Conservation (phyloP, 53 echinoderm and acorn worm genomes). For the Temnopleurus reevesii region DNA sequence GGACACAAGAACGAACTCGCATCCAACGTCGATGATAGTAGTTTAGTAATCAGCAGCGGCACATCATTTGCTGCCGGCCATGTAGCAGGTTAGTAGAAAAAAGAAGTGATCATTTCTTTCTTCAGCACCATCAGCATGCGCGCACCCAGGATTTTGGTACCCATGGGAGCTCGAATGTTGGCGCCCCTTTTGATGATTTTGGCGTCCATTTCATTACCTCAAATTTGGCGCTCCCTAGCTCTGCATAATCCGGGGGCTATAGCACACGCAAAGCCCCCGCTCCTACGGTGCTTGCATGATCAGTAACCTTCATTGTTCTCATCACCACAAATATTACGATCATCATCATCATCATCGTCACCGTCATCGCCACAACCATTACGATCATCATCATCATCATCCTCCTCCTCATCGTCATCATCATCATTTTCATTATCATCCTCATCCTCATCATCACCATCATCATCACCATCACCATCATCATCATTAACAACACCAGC, state of each 20-base stretch:
- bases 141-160: background rate
- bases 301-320: too few species aligned
- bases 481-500: background rate
- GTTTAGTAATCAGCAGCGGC: background rate
- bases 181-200: background rate
- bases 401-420: background rate
- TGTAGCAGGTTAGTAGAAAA: slow-evolving; percentile 5
- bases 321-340: too few species aligned
- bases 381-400: background rate
- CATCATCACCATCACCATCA: background rate
- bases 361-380: background rate
- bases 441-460: background rate
- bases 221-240: background rate
- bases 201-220: background rate
- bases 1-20: background rate
- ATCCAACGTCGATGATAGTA: background rate
- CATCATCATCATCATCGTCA: background rate
- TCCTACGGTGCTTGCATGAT: too few species aligned
- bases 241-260: too few species aligned
- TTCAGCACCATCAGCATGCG: background rate
- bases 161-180: background rate
- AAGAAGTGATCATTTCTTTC: background rate
- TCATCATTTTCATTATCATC: background rate
- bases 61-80: slow-evolving; percentile 9
- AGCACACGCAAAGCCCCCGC: too few species aligned